A percentile compares a stretch with the other conserved stretches of the same genome.
These are phyloP conservation scores for Neopelma chrysocephalum DNA, from an alignment of 2,797 vertebrate genomes.

Conservation along the genomic window DNA sequence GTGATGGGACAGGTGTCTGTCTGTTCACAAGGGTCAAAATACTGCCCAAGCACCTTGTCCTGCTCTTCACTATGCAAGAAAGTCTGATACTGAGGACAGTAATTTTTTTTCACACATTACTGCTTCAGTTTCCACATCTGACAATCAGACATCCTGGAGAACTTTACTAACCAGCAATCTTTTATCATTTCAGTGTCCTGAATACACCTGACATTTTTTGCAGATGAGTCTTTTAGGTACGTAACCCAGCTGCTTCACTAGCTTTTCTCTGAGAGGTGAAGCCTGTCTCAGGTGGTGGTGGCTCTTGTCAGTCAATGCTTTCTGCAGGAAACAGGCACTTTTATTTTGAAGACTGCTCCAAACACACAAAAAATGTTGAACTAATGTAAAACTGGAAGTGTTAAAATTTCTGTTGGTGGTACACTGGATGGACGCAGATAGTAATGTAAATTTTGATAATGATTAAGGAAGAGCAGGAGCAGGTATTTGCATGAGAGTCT, in stretches of 20 bases:
- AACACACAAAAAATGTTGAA: background rate
- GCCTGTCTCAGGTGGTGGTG: background rate
- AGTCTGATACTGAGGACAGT: background rate
- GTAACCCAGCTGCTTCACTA: background rate
- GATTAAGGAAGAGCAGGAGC: background rate
- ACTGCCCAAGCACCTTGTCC: background rate
- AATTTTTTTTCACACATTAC: accelerated
- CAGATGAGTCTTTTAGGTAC: background rate
- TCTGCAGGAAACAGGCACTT: background rate
- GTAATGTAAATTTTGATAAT: background rate
- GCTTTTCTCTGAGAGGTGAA: background rate
- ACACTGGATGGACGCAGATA: background rate
- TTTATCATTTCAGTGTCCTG: background rate
- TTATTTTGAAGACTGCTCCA: background rate
- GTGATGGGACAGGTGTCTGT: background rate
- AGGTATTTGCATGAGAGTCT: background rate
- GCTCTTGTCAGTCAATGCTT: background rate
- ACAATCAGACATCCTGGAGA: background rate
- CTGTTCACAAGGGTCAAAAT: background rate
- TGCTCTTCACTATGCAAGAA: background rate
- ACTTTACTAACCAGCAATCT: background rate
- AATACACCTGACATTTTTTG: background rate
- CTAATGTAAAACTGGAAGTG: background rate
- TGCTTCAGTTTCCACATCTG: background rate
- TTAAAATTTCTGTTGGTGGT: background rate